phyloP scores from a whole-genome alignment of 2,888 invertebrate genomes.

The Zele albiditarsus region DNA sequence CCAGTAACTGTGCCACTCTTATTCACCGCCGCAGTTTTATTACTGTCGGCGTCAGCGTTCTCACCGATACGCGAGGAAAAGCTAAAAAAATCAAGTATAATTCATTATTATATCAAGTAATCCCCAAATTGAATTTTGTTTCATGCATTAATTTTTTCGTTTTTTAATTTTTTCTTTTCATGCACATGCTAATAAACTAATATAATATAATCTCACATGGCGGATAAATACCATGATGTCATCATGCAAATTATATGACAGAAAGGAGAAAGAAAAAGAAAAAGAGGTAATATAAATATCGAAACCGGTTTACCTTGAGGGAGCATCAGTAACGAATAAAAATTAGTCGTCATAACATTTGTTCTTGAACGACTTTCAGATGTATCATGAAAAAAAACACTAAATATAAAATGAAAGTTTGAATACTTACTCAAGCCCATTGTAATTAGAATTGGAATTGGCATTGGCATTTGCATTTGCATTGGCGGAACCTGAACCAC shows the following conservation, averaged over 20 bases:
- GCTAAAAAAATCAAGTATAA: constrained; percentile 49
- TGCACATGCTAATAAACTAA: background rate
- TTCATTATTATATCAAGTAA: background rate
- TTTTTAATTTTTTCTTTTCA: background rate
- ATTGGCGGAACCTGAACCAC: constrained; percentile 26
- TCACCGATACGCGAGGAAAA: constrained; percentile 72
- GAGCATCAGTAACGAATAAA: background rate
- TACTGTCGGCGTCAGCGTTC: constrained; percentile 41
- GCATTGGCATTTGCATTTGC: constrained; percentile 42
- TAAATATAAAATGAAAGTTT: background rate
- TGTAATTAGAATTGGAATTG: constrained; percentile 48
- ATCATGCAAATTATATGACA: constrained; percentile 1
- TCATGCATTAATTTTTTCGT: background rate
- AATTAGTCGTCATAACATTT: background rate
- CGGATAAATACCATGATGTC: constrained; percentile 3
- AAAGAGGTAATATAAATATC: background rate
- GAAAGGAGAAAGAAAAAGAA: background rate
- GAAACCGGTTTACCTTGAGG: constrained; percentile 22
- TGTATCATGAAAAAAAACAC: background rate
- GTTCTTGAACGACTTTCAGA: background rate
- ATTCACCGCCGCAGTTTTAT: constrained; percentile 39
- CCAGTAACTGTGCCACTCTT: constrained; percentile 71
- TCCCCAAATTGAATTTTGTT: background rate
- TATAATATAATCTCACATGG: background rate
- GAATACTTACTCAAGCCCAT: constrained; percentile 44